Base-by-base conservation (phyloP, 2,888 invertebrate genomes). In the Drosophila gaucha region DNA sequence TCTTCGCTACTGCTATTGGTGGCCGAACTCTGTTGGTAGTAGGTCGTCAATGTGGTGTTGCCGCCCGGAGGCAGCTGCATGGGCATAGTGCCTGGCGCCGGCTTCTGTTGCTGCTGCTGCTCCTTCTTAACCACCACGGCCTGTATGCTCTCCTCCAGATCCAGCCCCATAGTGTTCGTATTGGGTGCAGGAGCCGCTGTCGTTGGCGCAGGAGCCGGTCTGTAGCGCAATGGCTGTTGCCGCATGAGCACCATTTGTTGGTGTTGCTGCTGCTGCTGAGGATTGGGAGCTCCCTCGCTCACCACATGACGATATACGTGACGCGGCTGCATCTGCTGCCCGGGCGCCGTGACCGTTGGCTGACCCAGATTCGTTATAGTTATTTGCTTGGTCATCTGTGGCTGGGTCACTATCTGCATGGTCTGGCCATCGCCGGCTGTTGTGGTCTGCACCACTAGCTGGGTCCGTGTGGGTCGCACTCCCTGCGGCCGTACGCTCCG, bases 121-220 rank as follows among this genome's bases (percentile, higher is more conserved):
- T 91, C 89, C 56, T 91, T 91, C 38, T 91, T 91, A 0, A 92
- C 88, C 20, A 91, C 89, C 0, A 89, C 90, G 0, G 91, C 91
- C 67, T 90, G 90, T 30, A 92, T 91, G 51, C 90, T 89, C 2
- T 92, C 92, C 71, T 92, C 92, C 30, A 91, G 71, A 54, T 92
- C 91, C 36, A 90, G 59, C 5, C 80, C 86, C 57, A 75, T 82
- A 22, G 74, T 78, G 49, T 24, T 67, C 6, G 30, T 31, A 14
- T 46, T 60, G 16, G 56, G 43, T 54, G 73, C 6, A 0, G 62
- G 20, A 10, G 67, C 54, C 31, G 74, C 52, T 28, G 78, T 12
- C 14, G 73, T 47, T 39, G 68, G 28, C 0, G 65, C n/a, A 0
- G 58, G 22, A 20, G 70, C 59, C 31, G 78, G 50, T 0, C 83